Evolutionary conservation across 2,888 invertebrate genomes (phyloP).

Genomic region (Drosophila sordidula): DNA sequence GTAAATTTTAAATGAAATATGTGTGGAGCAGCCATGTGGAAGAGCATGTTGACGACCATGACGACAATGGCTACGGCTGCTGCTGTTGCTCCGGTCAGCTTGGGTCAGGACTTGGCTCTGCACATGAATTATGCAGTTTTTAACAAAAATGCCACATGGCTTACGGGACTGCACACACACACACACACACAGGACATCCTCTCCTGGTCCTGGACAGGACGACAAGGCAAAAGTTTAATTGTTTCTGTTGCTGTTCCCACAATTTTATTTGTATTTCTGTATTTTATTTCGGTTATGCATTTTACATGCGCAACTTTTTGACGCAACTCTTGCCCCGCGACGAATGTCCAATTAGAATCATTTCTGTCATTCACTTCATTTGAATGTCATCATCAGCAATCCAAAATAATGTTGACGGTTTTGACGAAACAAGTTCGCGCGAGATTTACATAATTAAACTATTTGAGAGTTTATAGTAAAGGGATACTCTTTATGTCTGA

Average conservation of each 20-base stretch:
- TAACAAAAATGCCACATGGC: slow-evolving; percentile 75
- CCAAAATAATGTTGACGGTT: slow-evolving; percentile 23
- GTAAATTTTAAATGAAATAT: slow-evolving; percentile 82
- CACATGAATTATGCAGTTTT: slow-evolving; percentile 81
- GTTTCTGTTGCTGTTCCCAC: slow-evolving; percentile 52
- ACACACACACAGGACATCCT: slow-evolving; percentile 19
- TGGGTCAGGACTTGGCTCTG: slow-evolving; percentile 43
- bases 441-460: slow-evolving; percentile 36
- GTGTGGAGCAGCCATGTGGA: slow-evolving; percentile 59
- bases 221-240: slow-evolving; percentile 73
- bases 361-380: slow-evolving; percentile 22
- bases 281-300: slow-evolving; percentile 65
- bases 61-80: slow-evolving; percentile 37
- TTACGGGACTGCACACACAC: slow-evolving; percentile 38
- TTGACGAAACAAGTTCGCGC: slow-evolving; percentile 7
- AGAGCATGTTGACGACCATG: slow-evolving; percentile 52
- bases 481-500: too few relatives aligned
- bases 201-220: neutral
- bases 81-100: slow-evolving; percentile 27
- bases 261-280: slow-evolving; percentile 50
- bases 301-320: slow-evolving; percentile 48
- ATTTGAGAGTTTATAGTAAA: too few relatives aligned
- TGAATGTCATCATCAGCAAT: slow-evolving; percentile 37
- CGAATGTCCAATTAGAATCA: slow-evolving; percentile 61
- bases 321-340: slow-evolving; percentile 25